These are phyloP conservation scores for Chiloscyllium punctatum DNA, from an alignment of 2,797 vertebrate genomes.

Conservation along the genomic window DNA sequence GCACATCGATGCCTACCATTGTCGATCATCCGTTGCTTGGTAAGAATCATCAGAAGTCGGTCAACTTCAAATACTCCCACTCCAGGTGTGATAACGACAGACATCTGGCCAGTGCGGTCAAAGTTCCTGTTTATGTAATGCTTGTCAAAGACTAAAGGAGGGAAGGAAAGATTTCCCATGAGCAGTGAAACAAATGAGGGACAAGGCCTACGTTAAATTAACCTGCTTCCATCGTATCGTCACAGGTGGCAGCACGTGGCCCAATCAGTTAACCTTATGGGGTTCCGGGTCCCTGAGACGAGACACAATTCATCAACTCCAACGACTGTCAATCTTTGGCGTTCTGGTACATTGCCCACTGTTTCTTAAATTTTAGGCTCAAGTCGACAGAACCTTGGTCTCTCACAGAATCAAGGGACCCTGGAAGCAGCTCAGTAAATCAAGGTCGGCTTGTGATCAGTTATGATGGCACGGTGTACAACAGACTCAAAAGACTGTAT, in stretches of 20 bases:
- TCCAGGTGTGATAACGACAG: constrained; percentile 91
- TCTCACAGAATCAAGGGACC: too few species aligned
- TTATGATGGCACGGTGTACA: too few species aligned
- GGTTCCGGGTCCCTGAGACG: background rate
- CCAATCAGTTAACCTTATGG: background rate
- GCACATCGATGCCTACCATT: constrained; percentile 65
- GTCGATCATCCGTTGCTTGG: constrained; percentile 98
- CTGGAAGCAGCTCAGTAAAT: too few species aligned
- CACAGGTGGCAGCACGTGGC: background rate
- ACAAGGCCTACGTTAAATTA: background rate
- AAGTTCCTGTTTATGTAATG: constrained; percentile 99
- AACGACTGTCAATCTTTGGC: too few species aligned
- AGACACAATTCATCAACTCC: too few species aligned
- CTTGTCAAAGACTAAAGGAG: constrained; percentile 84
- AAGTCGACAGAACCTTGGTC: too few species aligned
- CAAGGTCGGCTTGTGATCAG: too few species aligned
- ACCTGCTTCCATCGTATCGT: background rate
- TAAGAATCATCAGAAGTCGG: constrained; percentile 93
- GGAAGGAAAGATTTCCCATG: constrained; percentile 1
- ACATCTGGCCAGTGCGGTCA: constrained; percentile 96
- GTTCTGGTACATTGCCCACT: too few species aligned
- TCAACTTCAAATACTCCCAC: constrained; percentile 97
- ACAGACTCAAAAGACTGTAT: too few species aligned
- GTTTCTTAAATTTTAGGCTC: too few species aligned
- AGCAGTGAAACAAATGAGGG: background rate